These are phyloP conservation scores for Leptatherina wallacei DNA, from an alignment of 2,797 vertebrate species.

Conservation along the genomic window DNA sequence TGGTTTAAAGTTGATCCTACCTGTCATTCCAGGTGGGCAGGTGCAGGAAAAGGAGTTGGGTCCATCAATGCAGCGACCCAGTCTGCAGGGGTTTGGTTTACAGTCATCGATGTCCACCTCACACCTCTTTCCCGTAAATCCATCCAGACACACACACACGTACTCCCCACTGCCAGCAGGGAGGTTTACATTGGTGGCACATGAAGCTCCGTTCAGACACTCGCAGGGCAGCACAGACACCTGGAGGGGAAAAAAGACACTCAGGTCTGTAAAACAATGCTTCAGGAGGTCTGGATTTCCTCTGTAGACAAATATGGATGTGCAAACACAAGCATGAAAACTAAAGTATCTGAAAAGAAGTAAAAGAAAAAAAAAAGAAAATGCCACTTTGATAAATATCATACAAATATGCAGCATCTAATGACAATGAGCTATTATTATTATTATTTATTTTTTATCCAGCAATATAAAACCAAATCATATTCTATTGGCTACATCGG, in stretches of 20 bases:
- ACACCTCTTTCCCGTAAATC: constrained; percentile 85
- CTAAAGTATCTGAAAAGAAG: not conserved
- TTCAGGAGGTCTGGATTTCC: no score
- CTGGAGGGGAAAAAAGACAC: constrained; percentile 66
- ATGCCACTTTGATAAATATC: no score
- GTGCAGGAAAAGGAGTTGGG: constrained; percentile 86
- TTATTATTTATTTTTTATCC: no score
- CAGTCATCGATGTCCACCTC: constrained; percentile 86
- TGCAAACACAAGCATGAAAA: not conserved
- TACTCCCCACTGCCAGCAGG: constrained; percentile 84
- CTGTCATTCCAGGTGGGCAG: constrained; percentile 87
- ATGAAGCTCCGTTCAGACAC: constrained; percentile 89
- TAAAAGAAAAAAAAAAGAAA: not conserved
- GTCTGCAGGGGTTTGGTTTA: constrained; percentile 85
- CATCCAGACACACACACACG: constrained; percentile 84
- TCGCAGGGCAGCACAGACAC: constrained; percentile 86
- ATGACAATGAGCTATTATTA: no score
- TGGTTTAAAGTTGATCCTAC: constrained; percentile 61
- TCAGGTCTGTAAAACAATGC: no score
- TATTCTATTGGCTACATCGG: no score
- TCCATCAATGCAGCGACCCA: constrained; percentile 85
- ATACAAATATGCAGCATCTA: no score
- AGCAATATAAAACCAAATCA: no score
- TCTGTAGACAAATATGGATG: no score
- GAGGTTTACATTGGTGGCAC: constrained; percentile 79